Percentiles rank a stretch among this genome's conserved stretches.
Evolutionary conservation across 2,888 invertebrate genomes (phyloP).

Genomic region (Oconnorella tubifera): DNA sequence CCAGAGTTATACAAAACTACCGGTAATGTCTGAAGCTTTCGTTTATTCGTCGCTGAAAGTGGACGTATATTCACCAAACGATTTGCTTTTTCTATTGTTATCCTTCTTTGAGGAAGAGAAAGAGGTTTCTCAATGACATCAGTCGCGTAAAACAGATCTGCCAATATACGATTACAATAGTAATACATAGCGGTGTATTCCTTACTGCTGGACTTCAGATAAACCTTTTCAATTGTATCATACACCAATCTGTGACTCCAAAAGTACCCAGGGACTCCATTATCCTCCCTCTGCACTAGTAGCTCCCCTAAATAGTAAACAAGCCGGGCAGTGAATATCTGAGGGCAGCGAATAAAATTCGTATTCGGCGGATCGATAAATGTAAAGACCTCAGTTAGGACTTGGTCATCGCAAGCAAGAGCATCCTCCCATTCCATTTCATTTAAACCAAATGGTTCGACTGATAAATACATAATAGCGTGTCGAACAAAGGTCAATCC

Average conservation of each 20-base stretch:
- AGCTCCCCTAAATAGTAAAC: slow-evolving; percentile 3
- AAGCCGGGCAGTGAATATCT: slow-evolving; percentile 10
- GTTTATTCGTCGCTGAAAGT: background rate
- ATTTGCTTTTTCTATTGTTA: slow-evolving; percentile 14
- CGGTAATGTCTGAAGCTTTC: slow-evolving; percentile 7
- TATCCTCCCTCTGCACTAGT: slow-evolving; percentile 1
- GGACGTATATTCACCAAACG: background rate
- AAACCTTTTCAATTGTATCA: background rate
- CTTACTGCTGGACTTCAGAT: background rate
- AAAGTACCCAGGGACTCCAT: slow-evolving; percentile 1
- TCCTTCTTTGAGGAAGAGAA: slow-evolving; percentile 1
- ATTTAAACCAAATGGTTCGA: background rate
- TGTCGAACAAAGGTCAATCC: slow-evolving; percentile 10
- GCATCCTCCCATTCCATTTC: slow-evolving; percentile 18
- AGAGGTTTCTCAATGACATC: background rate
- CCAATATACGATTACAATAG: slow-evolving; percentile 9
- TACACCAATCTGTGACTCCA: background rate
- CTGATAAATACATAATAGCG: slow-evolving; percentile 1
- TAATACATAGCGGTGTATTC: background rate
- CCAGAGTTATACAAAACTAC: slow-evolving; percentile 10
- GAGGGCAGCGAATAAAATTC: slow-evolving; percentile 8
- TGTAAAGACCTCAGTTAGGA: slow-evolving; percentile 9
- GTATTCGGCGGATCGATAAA: background rate
- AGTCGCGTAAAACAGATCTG: slow-evolving; percentile 13
- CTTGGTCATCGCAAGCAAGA: slow-evolving; percentile 16